Percentiles rank a stretch among this genome's conserved stretches.
Conservation (phyloP, 2,113 vertebrate species). For the Paradoxurus hermaphroditus region DNA sequence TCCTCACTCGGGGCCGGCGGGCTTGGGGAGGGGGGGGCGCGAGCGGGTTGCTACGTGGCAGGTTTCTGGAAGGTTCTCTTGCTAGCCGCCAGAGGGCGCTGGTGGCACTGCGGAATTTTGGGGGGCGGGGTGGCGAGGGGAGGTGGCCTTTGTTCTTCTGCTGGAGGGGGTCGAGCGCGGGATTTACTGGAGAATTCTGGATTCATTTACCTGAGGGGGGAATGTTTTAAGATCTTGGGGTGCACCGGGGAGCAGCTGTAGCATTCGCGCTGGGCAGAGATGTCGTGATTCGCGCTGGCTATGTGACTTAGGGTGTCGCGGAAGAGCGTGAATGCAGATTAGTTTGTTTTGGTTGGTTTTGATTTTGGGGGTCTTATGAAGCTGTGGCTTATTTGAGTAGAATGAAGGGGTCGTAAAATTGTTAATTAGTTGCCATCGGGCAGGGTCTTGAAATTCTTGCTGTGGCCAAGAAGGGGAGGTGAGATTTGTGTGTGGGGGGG, state of each 20-base stretch:
- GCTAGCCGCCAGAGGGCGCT: slow-evolving; percentile 72
- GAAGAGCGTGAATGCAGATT: neutral
- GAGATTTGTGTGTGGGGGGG: neutral
- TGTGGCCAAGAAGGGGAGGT: neutral
- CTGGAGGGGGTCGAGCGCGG: slow-evolving; percentile 64
- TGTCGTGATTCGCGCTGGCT: neutral
- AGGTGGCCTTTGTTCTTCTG: slow-evolving; percentile 78
- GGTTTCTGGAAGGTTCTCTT: slow-evolving; percentile 69
- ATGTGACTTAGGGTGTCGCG: neutral
- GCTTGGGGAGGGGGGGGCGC: neutral
- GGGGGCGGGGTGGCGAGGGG: slow-evolving; percentile 76
- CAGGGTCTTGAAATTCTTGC: neutral
- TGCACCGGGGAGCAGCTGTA: neutral
- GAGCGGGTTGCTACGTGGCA: slow-evolving; percentile 73
- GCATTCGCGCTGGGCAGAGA: neutral
- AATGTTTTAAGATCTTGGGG: neutral
- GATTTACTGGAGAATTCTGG: neutral
- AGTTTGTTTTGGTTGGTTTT: slow-evolving; percentile 1
- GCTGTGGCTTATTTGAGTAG: neutral
- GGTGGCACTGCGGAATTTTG: slow-evolving; percentile 76
- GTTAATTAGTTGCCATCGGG: neutral
- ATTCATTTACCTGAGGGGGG: neutral
- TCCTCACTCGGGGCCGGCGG: slow-evolving; percentile 47
- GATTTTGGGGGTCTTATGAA: neutral
- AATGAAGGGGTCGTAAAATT: neutral